Conservation (phyloP, 53 echinoderm and acorn worm species). For the Luidia sarsii region DNA sequence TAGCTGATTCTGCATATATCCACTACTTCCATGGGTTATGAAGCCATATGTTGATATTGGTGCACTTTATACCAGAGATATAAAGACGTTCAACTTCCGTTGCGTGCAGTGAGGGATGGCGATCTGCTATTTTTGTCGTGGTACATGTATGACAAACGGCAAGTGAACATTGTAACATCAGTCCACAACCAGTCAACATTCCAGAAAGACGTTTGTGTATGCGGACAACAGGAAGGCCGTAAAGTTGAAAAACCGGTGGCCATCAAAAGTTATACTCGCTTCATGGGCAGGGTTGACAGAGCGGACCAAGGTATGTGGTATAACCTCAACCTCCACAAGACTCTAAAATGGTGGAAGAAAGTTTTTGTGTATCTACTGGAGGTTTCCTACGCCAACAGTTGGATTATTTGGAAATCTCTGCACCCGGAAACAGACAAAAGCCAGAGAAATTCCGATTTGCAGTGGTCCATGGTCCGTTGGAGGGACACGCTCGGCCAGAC, state of each 20-base stretch:
- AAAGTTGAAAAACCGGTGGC: not conserved
- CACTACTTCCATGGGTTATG: constrained; percentile 75
- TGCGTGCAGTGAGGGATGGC: not conserved
- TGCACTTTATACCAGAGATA: too few species aligned
- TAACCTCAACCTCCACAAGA: constrained; percentile 19
- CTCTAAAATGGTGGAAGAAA: constrained; percentile 33
- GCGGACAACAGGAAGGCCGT: not conserved
- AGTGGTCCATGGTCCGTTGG: not conserved
- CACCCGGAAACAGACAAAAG: not conserved
- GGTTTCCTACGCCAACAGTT: not conserved
- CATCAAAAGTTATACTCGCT: constrained; percentile 9
- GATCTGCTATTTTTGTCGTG: not conserved
- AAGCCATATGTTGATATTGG: constrained; percentile 61
- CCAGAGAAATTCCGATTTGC: constrained; percentile 26
- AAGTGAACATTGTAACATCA: constrained; percentile 9
- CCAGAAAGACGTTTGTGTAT: not conserved
- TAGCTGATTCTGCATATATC: constrained; percentile 81
- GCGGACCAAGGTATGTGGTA: constrained; percentile 28
- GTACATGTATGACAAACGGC: constrained; percentile 26
- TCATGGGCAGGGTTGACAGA: constrained; percentile 17
- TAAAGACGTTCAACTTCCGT: too few species aligned
- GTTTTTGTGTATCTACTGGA: constrained; percentile 19
- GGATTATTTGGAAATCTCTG: constrained; percentile 8
- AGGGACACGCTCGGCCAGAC: constrained; percentile 18
- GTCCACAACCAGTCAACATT: constrained; percentile 26